Percentiles rank a stretch among this genome's conserved stretches.
These are phyloP conservation scores for Taphrorychus bicolor DNA, from an alignment of 2,888 invertebrate genomes.

Conservation along the genomic window DNA sequence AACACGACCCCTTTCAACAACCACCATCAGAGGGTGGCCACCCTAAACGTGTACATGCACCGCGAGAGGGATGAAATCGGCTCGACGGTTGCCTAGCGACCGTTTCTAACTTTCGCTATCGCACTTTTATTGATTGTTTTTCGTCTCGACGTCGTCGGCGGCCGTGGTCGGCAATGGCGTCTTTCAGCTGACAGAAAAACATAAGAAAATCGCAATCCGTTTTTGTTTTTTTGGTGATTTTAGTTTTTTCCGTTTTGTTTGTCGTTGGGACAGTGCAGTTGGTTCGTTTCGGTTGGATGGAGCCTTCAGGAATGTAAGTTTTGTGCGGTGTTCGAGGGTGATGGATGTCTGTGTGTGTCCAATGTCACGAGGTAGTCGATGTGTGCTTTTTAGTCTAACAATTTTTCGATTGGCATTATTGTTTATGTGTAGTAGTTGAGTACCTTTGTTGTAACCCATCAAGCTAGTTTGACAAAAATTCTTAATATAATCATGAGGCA, in stretches of 20 bases:
- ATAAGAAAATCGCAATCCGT: slow-evolving; percentile 47
- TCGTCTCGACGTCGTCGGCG: slow-evolving; percentile 60
- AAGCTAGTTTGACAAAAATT: too few relatives aligned
- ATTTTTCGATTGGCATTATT: too few relatives aligned
- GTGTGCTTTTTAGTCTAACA: too few relatives aligned
- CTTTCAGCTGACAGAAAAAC: slow-evolving; percentile 60
- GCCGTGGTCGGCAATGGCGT: slow-evolving; percentile 57
- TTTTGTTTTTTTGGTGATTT: slow-evolving; percentile 51
- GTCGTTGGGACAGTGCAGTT: slow-evolving; percentile 27
- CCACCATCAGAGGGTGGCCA: not conserved
- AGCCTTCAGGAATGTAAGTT: slow-evolving; percentile 53
- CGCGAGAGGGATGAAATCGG: slow-evolving; percentile 44
- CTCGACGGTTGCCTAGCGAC: slow-evolving; percentile 56
- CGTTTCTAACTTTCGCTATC: slow-evolving; percentile 58
- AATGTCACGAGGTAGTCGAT: too few relatives aligned
- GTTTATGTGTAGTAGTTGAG: too few relatives aligned
- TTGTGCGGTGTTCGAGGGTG: too few relatives aligned
- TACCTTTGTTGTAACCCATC: too few relatives aligned
- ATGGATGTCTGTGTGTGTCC: too few relatives aligned
- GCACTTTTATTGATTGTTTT: slow-evolving; percentile 61
- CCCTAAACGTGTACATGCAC: not conserved
- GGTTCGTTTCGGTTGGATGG: slow-evolving; percentile 40
- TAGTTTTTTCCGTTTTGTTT: slow-evolving; percentile 47
- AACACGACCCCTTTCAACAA: slow-evolving; percentile 40
- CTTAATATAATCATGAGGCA: too few relatives aligned